Percentiles rank a stretch among this genome's conserved stretches.
These are phyloP conservation scores for Tubulanus polymorphus DNA, from an alignment of 2,888 invertebrate genomes.

Conservation along the genomic window DNA sequence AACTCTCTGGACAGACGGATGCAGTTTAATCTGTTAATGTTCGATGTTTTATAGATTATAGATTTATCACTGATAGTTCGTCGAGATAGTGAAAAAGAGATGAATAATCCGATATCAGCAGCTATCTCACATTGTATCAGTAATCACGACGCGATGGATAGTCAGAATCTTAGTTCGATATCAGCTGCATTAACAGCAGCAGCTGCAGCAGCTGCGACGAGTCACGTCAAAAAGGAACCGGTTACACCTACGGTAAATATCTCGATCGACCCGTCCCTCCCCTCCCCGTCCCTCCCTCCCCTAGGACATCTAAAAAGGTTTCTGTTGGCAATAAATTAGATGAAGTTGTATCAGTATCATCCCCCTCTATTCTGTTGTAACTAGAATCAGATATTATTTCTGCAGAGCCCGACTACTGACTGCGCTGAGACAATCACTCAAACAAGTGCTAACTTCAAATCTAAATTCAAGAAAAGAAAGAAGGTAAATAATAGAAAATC, in stretches of 20 bases:
- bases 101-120: conserved; percentile 40
- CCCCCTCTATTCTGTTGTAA: too few species aligned
- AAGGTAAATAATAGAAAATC: conserved; percentile 20
- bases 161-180: background rate
- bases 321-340: too few species aligned
- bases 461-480: conserved; percentile 32
- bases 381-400: too few species aligned
- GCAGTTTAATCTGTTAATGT: background rate
- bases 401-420: too few species aligned
- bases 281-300: too few species aligned
- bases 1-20: background rate
- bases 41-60: conserved; percentile 58
- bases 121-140: conserved; percentile 24
- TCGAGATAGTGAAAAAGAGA: conserved; percentile 59
- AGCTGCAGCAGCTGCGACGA: conserved; percentile 11
- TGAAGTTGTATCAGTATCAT: background rate
- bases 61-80: conserved; percentile 78
- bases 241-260: too few species aligned
- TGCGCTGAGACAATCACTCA: too few species aligned
- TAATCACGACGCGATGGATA: conserved; percentile 10
- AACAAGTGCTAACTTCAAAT: conserved; percentile 13
- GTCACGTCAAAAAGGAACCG: conserved; percentile 10
- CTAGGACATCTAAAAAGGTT: too few species aligned
- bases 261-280: too few species aligned
- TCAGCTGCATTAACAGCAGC: conserved; percentile 3